Conservation (phyloP, 2,113 vertebrate species). For the Microtus ochrogaster region DNA sequence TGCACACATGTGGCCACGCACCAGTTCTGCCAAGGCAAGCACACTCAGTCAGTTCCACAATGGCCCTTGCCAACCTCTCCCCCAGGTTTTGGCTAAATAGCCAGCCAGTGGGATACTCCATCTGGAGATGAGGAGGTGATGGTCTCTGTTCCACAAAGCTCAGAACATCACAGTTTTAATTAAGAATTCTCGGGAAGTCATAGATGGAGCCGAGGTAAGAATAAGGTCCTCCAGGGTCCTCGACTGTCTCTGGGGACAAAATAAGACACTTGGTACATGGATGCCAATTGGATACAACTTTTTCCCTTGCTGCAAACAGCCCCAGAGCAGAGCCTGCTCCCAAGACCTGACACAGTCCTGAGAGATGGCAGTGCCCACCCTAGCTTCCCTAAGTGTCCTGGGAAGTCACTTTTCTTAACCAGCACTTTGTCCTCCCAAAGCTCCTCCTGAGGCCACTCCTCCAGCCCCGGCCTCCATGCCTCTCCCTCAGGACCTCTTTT, state of each 20-base stretch:
- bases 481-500: constrained; percentile 28
- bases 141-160: neutral
- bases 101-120: too few species aligned
- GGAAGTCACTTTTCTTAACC: neutral
- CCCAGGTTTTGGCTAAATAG: neutral
- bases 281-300: too few species aligned
- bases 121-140: neutral
- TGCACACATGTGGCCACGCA: fast-evolving
- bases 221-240: neutral
- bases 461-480: neutral
- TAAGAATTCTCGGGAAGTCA: neutral
- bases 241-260: neutral
- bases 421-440: neutral
- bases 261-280: neutral
- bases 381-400: neutral
- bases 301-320: neutral
- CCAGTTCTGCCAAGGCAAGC: neutral
- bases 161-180: neutral
- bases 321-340: neutral
- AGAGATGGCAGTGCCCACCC: neutral
- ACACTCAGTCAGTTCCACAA: neutral
- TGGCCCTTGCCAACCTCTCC: neutral
- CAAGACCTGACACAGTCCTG: neutral
- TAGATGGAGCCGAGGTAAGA: neutral
- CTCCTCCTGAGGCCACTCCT: neutral